Evolutionary conservation across 1,140 invertebrate genomes (phyloP), one percentile per base, ranked within the genome.

Genomic region (Charaxes varanes): DNA sequence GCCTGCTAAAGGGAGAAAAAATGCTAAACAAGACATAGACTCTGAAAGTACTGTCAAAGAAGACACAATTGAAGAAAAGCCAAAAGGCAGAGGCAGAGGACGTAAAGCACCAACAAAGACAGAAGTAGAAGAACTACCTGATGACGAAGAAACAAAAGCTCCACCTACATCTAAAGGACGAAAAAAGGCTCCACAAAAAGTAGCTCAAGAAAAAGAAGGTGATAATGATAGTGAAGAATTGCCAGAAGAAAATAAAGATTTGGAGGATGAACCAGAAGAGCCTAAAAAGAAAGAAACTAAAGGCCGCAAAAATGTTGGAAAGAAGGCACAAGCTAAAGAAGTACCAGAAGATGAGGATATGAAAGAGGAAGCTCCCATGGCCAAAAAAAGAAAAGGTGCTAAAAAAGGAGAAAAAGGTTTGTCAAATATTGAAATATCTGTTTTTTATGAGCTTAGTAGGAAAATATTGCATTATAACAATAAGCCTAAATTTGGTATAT

Each of bases 391-490:
- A 12, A 65, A 68, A 38, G 47, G 50, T 12, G 43, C 44, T 21
- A 70, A 74, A 38, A 74, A 71, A 43, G 67, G 73, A 26, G 60
- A 60, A 13, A 70, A 72, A 59, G 60, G 34, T 31, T n/a, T n/a
- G n/a, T n/a, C n/a, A n/a, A n/a, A n/a, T n/a, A n/a, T n/a, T n/a
- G n/a, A n/a, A n/a, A n/a, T n/a, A n/a, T n/a, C n/a, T n/a, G n/a
- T n/a, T n/a, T n/a, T n/a, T n/a, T n/a, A n/a, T n/a, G n/a, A n/a
- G n/a, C n/a, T n/a, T n/a, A n/a, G n/a, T n/a, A n/a, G n/a, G n/a
- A n/a, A n/a, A n/a, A n/a, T 37, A 37, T 18, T 17, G 17, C 1
- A 13, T 18, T 17, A 6, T 14, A 3, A 1, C 10, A 31, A n/a
- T 8, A 4, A 16, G 4, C 21, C 10, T 23, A 23, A 2, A 23